Evolutionary conservation across 2,797 vertebrate genomes (phyloP).

Genomic region (Babyrousa celebensis): DNA sequence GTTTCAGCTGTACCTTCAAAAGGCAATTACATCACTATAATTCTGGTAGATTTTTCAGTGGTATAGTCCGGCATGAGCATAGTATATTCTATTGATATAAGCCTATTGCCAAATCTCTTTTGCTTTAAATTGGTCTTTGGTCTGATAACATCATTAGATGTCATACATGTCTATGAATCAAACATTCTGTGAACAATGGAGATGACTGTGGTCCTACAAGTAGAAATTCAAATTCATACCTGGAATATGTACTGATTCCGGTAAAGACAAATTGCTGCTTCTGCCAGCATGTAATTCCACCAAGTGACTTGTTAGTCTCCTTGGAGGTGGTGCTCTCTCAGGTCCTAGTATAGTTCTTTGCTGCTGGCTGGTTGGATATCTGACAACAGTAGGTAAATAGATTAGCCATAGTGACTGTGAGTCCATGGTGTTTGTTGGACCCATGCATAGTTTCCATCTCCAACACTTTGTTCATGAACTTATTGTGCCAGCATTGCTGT

Average conservation of each 20-base stretch:
- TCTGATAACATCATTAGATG: background rate
- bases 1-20: background rate
- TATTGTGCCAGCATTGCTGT: background rate
- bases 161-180: background rate
- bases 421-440: background rate
- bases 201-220: background rate
- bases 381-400: background rate
- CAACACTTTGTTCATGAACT: background rate
- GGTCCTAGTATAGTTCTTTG: background rate
- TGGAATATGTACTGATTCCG: background rate
- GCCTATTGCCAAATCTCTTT: background rate
- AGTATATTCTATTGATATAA: background rate
- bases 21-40: background rate
- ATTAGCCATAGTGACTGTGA: background rate
- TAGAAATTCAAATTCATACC: background rate
- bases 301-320: background rate
- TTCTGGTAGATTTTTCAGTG: background rate
- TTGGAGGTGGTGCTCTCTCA: background rate
- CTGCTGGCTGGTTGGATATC: background rate
- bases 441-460: background rate
- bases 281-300: background rate
- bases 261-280: background rate
- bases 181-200: background rate
- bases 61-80: background rate
- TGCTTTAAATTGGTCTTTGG: background rate